Evolutionary conservation across 2,888 invertebrate genomes (phyloP).

Genomic region (Acheta domesticus): DNA sequence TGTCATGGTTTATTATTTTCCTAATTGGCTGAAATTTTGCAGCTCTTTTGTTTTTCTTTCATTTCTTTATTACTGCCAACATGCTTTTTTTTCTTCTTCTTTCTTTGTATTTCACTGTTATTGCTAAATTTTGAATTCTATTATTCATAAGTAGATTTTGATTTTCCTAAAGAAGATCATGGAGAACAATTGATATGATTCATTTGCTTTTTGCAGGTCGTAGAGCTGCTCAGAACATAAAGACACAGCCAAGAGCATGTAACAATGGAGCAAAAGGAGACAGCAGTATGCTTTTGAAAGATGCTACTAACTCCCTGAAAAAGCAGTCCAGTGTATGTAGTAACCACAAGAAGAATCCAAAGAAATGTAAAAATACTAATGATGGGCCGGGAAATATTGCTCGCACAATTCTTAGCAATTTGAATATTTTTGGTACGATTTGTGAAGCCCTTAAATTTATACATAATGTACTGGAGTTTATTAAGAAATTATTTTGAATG

Average conservation of each 20-base stretch:
- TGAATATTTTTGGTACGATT: conserved; percentile 71
- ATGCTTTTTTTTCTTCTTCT: too few species aligned
- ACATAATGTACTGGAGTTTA: too few species aligned
- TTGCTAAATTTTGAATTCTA: too few species aligned
- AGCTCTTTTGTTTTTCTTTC: too few species aligned
- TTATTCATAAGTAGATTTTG: too few species aligned
- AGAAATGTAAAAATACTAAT: conserved; percentile 44
- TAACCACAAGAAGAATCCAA: conserved; percentile 36
- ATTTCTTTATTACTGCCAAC: too few species aligned
- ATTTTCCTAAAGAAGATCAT: too few species aligned
- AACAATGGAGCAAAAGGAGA: background rate
- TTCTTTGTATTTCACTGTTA: too few species aligned
- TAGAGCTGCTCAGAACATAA: background rate
- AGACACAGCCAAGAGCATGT: conserved; percentile 5
- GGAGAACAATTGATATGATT: too few species aligned
- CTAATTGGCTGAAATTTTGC: too few species aligned
- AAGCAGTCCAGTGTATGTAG: background rate
- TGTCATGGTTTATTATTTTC: too few species aligned
- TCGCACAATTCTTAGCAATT: conserved; percentile 74
- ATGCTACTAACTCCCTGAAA: background rate
- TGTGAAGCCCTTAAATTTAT: background rate
- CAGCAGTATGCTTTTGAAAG: background rate
- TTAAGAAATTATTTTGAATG: too few species aligned
- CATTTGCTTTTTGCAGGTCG: background rate
- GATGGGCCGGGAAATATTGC: conserved; percentile 63